Conservation (phyloP, 2,113 vertebrate genomes). For the Pitta sordida region DNA sequence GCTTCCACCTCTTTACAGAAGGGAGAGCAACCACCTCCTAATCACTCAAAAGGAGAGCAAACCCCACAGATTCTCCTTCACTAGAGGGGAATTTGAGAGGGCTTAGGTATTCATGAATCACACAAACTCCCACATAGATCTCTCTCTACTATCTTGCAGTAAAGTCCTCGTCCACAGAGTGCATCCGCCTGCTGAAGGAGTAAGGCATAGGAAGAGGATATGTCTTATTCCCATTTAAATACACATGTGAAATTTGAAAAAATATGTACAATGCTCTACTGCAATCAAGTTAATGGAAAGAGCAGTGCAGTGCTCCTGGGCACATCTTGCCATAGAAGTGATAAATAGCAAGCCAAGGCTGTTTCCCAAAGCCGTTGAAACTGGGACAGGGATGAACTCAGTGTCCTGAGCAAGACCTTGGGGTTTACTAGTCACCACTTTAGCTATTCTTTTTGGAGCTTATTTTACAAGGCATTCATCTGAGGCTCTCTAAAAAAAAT, state of each 20-base stretch:
- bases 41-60: not conserved
- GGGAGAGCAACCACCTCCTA: not conserved
- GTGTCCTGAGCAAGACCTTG: not conserved
- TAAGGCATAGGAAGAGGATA: not conserved
- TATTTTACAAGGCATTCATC: not conserved
- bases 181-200: not conserved
- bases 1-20: not conserved
- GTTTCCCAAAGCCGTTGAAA: not conserved
- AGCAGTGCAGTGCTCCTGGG: accelerated
- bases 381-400: not conserved
- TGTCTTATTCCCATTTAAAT: not conserved
- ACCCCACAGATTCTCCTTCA: accelerated
- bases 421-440: not conserved
- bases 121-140: not conserved
- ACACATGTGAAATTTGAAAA: not conserved
- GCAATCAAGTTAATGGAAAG: not conserved
- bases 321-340: not conserved
- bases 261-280: not conserved
- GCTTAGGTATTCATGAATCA: not conserved
- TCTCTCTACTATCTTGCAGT: not conserved
- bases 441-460: not conserved
- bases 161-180: not conserved
- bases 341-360: not conserved
- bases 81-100: not conserved
- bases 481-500: not conserved